phyloP scores from a whole-genome alignment of 2,797 vertebrate genomes.

The Cygnus olor region DNA sequence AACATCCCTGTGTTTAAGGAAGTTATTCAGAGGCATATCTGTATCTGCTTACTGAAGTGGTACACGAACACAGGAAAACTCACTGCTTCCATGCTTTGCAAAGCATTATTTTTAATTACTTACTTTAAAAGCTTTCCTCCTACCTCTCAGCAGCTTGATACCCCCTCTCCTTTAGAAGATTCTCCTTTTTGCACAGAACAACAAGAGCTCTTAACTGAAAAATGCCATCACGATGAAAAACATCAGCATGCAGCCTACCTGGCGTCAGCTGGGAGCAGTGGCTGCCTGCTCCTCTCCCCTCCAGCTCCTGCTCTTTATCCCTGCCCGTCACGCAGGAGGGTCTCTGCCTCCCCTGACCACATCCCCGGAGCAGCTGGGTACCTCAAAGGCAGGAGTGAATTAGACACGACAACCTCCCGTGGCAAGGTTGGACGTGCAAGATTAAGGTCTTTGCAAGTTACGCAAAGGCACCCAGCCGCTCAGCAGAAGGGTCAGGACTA shows the following conservation, averaged over 20 bases:
- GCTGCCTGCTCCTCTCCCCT: neutral
- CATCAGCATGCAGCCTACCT: neutral
- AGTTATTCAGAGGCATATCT: neutral
- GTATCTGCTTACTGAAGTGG: neutral
- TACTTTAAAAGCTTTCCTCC: neutral
- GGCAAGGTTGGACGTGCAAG: neutral
- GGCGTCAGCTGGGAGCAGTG: neutral
- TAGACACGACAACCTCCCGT: fast-evolving
- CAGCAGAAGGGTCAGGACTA: neutral
- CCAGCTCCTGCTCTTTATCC: neutral
- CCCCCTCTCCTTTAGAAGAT: neutral
- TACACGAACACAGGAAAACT: neutral
- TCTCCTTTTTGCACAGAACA: neutral
- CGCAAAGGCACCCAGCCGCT: neutral
- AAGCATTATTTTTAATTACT: neutral
- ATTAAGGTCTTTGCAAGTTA: neutral
- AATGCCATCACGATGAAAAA: neutral
- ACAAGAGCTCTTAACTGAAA: neutral
- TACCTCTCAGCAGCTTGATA: neutral
- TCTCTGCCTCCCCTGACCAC: neutral
- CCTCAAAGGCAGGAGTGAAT: neutral
- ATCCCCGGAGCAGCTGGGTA: neutral
- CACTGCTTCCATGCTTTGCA: neutral
- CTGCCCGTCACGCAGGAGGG: neutral
- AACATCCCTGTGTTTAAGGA: neutral